Conservation (phyloP, 2,113 vertebrate genomes). For the human (Homo sapiens) region DNA sequence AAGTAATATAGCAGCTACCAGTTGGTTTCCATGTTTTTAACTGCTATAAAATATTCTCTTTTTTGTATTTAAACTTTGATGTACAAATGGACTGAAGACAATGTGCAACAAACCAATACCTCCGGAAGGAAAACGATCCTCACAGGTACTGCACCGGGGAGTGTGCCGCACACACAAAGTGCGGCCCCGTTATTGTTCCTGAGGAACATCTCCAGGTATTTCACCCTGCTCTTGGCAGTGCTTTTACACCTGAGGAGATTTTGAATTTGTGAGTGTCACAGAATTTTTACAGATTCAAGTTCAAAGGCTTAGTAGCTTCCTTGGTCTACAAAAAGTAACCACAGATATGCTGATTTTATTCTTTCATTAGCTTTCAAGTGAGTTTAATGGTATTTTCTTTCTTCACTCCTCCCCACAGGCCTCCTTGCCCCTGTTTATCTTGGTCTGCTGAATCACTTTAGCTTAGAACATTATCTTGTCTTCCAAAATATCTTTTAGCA, state of each 20-base stretch:
- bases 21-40: not conserved
- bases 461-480: not conserved
- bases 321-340: not conserved
- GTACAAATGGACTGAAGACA: slow-evolving; percentile 86
- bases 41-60: not conserved
- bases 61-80: slow-evolving; percentile 20
- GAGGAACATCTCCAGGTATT: slow-evolving; percentile 96
- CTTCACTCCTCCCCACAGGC: not conserved
- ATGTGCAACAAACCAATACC: slow-evolving; percentile 94
- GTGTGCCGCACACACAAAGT: slow-evolving; percentile 91
- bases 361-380: slow-evolving; percentile 1
- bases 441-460: not conserved
- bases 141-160: slow-evolving; percentile 94
- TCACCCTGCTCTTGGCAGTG: not conserved
- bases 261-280: not conserved
- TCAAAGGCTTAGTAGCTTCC: not conserved
- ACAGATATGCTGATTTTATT: not conserved
- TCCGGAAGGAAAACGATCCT: slow-evolving; percentile 94
- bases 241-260: not conserved
- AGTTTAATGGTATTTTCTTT: not conserved
- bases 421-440: not conserved
- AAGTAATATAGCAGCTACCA: not conserved
- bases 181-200: slow-evolving; percentile 95
- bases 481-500: not conserved
- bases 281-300: not conserved